Evolutionary conservation across 2,113 vertebrate genomes (phyloP).

Genomic region (Trachemys scripta): DNA sequence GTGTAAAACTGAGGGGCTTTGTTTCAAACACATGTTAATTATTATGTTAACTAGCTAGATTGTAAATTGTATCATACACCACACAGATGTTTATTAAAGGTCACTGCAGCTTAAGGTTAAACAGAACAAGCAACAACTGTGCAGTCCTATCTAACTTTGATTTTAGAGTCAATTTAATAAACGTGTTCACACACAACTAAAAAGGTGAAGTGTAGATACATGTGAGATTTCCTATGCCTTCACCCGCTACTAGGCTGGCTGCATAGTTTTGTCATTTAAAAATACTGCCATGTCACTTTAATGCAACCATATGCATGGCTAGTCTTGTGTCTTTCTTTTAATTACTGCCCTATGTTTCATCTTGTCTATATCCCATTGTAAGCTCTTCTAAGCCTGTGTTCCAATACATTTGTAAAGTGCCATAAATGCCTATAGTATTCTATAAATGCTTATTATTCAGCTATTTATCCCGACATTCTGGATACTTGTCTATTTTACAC

Average conservation of each 20-base stretch:
- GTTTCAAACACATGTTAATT: neutral
- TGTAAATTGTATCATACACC: neutral
- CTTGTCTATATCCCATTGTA: neutral
- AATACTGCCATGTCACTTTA: neutral
- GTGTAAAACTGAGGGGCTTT: neutral
- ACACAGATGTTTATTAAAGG: neutral
- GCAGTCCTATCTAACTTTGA: too few relatives aligned
- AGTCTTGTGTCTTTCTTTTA: neutral
- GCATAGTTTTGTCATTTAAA: neutral
- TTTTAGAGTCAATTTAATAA: neutral
- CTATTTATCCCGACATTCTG: slow-evolving; percentile 55
- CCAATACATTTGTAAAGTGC: neutral
- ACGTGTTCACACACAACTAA: neutral
- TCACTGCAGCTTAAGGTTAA: neutral
- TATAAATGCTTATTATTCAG: slow-evolving; percentile 1
- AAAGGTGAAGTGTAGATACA: neutral
- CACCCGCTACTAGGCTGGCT: neutral
- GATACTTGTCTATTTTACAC: slow-evolving; percentile 37
- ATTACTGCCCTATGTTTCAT: neutral
- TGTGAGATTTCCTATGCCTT: neutral
- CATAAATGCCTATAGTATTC: neutral
- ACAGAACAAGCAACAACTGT: neutral
- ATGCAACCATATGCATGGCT: neutral
- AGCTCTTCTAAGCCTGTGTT: neutral
- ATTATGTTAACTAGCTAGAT: neutral